Conservation (phyloP, 2,113 vertebrate species). For the Taurulus bubalis region DNA sequence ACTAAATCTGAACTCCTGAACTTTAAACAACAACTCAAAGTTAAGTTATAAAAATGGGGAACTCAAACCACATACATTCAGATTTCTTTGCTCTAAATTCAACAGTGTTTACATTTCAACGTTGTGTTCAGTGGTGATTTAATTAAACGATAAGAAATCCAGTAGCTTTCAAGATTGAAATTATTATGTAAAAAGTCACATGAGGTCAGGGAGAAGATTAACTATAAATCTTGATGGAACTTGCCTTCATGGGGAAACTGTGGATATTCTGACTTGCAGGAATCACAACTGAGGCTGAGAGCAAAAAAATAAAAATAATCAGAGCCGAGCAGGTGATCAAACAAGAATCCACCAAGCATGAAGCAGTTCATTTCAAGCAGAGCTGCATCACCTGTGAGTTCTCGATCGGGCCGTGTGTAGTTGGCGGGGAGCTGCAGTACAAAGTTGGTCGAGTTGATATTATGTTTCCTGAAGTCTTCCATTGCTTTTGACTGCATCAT, state of each 20-base stretch:
- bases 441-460: constrained; percentile 81
- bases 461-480: constrained; percentile 90
- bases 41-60: background rate
- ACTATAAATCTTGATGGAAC: constrained; percentile 6
- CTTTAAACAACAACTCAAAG: background rate
- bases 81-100: background rate
- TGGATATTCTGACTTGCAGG: constrained; percentile 83
- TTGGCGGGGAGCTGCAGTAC: constrained; percentile 87
- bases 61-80: background rate
- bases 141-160: background rate
- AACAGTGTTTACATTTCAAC: background rate
- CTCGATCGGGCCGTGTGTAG: constrained; percentile 81
- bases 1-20: background rate
- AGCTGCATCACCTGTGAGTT: constrained; percentile 75
- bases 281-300: constrained; percentile 83
- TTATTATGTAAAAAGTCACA: background rate
- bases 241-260: constrained; percentile 84
- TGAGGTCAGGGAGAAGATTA: background rate
- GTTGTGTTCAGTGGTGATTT: background rate
- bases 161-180: background rate
- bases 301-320: constrained; percentile 10
- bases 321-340: constrained; percentile 19
- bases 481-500: constrained; percentile 94
- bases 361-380: background rate
- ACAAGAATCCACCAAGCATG: background rate